A percentile compares a stretch with the other conserved stretches of the same genome.
phyloP scores from a whole-genome alignment of 2,113 vertebrate species.

The Sylvia atricapilla region DNA sequence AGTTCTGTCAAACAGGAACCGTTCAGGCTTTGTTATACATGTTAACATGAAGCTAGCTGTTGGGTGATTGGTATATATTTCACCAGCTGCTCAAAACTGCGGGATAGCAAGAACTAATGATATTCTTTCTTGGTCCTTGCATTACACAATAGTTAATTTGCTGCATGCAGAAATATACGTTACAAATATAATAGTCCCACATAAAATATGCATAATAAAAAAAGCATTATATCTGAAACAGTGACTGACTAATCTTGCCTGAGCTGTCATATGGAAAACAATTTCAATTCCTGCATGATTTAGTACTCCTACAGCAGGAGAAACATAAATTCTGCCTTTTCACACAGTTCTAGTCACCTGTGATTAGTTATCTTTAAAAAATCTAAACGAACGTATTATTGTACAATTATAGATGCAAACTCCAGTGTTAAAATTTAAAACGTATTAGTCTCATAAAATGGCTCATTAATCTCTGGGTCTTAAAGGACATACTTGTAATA shows the following conservation, averaged over 20 bases:
- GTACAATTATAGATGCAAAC: constrained; percentile 74
- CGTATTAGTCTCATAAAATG: constrained; percentile 77
- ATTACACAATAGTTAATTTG: constrained; percentile 49
- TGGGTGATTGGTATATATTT: constrained; percentile 64
- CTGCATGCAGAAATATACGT: neutral
- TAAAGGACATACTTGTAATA: constrained; percentile 74
- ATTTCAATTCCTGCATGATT: constrained; percentile 53
- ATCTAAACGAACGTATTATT: constrained; percentile 74
- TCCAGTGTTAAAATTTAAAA: constrained; percentile 74
- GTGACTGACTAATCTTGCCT: constrained; percentile 44
- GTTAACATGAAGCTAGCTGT: constrained; percentile 48
- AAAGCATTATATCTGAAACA: constrained; percentile 54
- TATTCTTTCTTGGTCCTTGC: constrained; percentile 15
- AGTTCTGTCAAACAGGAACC: constrained; percentile 71
- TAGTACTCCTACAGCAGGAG: neutral
- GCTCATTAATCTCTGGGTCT: constrained; percentile 76
- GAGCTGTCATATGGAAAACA: constrained; percentile 56
- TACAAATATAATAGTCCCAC: constrained; percentile 16
- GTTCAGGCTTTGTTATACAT: constrained; percentile 66
- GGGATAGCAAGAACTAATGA: constrained; percentile 47
- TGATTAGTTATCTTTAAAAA: constrained; percentile 70
- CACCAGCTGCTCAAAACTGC: constrained; percentile 64
- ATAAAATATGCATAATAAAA: neutral
- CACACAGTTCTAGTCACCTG: constrained; percentile 59
- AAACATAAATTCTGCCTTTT: constrained; percentile 63